Base-by-base conservation (phyloP, 2,113 vertebrate genomes). In the Bucco capensis region DNA sequence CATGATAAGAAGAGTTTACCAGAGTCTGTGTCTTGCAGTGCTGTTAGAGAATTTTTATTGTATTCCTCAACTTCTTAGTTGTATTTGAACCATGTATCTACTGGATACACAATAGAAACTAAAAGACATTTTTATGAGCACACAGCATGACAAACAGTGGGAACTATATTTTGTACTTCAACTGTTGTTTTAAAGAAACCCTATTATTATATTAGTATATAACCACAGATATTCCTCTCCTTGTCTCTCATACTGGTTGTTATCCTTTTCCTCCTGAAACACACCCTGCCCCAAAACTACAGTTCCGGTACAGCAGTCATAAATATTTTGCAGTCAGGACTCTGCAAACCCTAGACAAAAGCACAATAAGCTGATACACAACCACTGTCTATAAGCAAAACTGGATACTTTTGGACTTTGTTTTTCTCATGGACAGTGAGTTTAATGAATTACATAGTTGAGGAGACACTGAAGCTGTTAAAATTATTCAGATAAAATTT, bases 171-270 rank as follows among this genome's bases (percentile, higher is more conserved):
- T 49, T 44, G 5, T 79, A 18, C 22, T 19, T 19, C 4, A 90
- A 89, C 83, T 69, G 19, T 1, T 51, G 2, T 33, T 83, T 49
- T 22, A 75, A 74, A 76, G 21, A 16, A 0, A 1, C 0, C 8
- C 46, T 2, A 6, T 23, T 69, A 16, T 19, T 27, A 8, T 54
- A 35, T 67, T 72, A 42, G 9, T 47, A 8, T 22, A 1, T 8
- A 40, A 4, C 0, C 76, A 12, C 31, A 56, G 19, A 57, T 9
- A 53, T 9, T 5, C 6, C 2, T 27, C 8, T 51, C 12, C 30
- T 14, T 3, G 6, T 33, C 6, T 87, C 10, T 80, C 31, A 30
- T 7, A 30, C 0, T 42, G 24, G 7, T 75, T 4, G 75, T 61
- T 33, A 46, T 28, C 6, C 13, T 69, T 23, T 58, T 74, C 23